These are phyloP conservation scores for Epinephelus malabaricus DNA, from an alignment of 2,797 vertebrate species.

Conservation along the genomic window DNA sequence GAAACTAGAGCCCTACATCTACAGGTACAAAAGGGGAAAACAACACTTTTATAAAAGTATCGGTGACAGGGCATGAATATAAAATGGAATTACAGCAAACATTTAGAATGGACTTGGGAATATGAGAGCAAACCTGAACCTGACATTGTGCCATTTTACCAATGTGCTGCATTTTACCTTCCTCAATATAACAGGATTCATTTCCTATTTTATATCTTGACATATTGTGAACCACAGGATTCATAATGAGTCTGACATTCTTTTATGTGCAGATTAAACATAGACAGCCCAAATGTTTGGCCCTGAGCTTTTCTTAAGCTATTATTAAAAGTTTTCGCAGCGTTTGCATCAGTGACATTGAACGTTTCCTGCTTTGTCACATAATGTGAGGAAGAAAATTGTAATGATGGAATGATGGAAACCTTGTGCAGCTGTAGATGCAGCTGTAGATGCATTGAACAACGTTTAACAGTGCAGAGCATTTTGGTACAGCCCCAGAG, in stretches of 20 bases:
- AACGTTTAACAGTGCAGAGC: neutral
- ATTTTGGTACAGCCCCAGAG: neutral
- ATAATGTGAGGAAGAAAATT: neutral
- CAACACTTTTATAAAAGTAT: neutral
- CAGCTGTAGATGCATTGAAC: neutral
- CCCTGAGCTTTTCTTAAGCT: neutral
- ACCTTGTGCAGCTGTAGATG: too few relatives aligned
- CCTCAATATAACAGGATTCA: neutral
- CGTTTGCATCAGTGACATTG: neutral
- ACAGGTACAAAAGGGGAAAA: neutral
- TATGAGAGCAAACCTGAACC: neutral
- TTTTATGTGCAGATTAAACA: neutral
- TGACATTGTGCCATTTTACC: conserved; percentile 1
- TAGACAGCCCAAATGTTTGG: neutral
- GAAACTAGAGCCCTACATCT: too few relatives aligned
- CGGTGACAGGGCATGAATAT: neutral
- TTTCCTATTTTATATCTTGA: neutral
- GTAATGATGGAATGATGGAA: neutral
- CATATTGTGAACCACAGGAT: neutral
- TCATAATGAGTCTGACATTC: neutral
- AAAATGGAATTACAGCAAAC: neutral
- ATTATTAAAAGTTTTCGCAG: too few relatives aligned
- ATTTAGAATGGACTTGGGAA: neutral
- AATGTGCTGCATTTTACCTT: neutral
- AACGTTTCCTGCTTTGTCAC: neutral